phyloP scores from a whole-genome alignment of 2,113 vertebrate species.

The Paraplagusia blochii region DNA sequence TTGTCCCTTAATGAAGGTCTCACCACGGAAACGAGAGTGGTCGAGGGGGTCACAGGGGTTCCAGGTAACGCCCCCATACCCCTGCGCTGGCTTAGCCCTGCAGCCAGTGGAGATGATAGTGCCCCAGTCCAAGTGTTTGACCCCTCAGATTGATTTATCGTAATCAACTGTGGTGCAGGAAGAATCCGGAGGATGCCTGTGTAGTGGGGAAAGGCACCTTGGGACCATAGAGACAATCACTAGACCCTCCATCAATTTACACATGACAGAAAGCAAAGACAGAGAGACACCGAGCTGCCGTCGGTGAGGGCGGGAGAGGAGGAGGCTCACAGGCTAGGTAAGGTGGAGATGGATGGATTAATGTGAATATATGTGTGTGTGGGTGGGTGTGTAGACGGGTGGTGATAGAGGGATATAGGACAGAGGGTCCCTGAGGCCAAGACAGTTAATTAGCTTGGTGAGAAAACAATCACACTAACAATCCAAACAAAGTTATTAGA shows the following conservation, averaged over 20 bases:
- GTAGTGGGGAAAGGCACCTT: conserved; percentile 77
- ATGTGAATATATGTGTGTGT: conserved; percentile 26
- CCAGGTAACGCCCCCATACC: conserved; percentile 52
- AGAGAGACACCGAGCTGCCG: conserved; percentile 60
- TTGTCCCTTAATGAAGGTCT: conserved; percentile 71
- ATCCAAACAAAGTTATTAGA: conserved; percentile 76
- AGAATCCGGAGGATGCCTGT: conserved; percentile 67
- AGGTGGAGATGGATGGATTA: conserved; percentile 42
- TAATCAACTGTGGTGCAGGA: conserved; percentile 74
- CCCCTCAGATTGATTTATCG: conserved; percentile 77
- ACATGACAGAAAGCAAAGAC: conserved; percentile 73
- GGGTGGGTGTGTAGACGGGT: conserved; percentile 39
- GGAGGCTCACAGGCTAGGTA: conserved; percentile 22
- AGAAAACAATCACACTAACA: conserved; percentile 78
- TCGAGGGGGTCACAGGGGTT: conserved; percentile 50
- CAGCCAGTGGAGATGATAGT: conserved; percentile 59
- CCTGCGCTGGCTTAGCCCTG: conserved; percentile 37
- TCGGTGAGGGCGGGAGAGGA: conserved; percentile 40
- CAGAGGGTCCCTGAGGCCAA: conserved; percentile 63
- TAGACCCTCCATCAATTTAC: conserved; percentile 75
- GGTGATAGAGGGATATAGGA: conserved; percentile 58
- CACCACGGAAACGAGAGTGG: conserved; percentile 54
- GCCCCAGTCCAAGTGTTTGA: conserved; percentile 69
- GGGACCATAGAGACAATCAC: conserved; percentile 75
- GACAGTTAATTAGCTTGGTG: conserved; percentile 76